Base-by-base conservation (phyloP, 2,888 invertebrate genomes). In the Phasia obesa region DNA sequence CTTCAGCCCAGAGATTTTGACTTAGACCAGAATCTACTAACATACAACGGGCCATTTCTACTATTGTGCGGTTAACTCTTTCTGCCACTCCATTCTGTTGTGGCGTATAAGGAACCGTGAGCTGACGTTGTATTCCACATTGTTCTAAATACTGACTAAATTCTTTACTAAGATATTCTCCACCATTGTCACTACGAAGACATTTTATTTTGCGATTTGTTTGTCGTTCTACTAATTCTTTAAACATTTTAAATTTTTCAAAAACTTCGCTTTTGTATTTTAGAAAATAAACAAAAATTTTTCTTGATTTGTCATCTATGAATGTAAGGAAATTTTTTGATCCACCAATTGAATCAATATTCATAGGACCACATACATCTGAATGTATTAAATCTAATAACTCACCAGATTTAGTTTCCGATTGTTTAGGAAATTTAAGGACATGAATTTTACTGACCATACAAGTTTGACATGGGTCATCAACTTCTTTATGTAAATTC, bases 1-100 rank as follows among this genome's bases (percentile, higher is more conserved):
- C 86, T 15, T 86, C 85, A 27, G 81, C 86, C 79, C 87, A 87
- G n/a, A 86, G 73, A 13, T 78, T 42, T 57, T 84, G 88, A 86
- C 31, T 85, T 0, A 88, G 15, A 4, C 73, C 76, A 21, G 86
- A 69, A 35, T 87, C 73, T 0, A 86, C 51, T 17, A 90, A 31
- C 85, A 90, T 86, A 11, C 86, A 83, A 5, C 88, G 80, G 6
- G 27, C 27, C 27, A 27, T 27, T 27, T 27, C 27, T 27, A 27
- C 27, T 27, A 27, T 27, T 27, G 85, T 85, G 4, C 84, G 69
- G 60, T 86, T 86, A 0, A 60, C 79, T 5, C 86, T 51, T 59
- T 86, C 85, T 0, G 85, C 85, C 1, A 86, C 84, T 0, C 86
- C 85, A 47, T 86, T 86, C 69, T 86, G 85, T 19, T 86, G 85